Evolutionary conservation across 2,797 vertebrate genomes (phyloP).

Genomic region (Pseudocheirus occidentalis): DNA sequence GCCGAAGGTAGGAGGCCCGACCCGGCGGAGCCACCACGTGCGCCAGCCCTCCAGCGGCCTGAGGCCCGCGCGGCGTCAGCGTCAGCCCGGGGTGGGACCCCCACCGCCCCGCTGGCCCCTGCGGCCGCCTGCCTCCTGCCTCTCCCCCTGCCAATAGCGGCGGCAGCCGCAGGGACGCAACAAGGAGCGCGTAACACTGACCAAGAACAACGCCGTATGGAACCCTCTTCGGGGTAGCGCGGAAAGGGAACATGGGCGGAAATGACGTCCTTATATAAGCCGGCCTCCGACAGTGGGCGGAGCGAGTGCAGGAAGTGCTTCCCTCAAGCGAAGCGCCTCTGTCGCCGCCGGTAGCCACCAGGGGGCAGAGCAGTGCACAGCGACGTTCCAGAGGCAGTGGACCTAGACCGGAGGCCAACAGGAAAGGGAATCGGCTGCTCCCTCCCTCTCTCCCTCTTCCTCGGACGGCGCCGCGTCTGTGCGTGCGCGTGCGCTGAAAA

Average conservation of each 20-base stretch:
- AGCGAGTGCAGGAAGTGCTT: not conserved
- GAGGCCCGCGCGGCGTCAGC: not conserved
- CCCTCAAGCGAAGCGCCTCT: not conserved
- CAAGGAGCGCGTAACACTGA: conserved; percentile 60
- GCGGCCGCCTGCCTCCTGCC: not conserved
- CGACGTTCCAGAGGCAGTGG: too few relatives aligned
- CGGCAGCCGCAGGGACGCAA: too few relatives aligned
- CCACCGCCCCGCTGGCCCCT: not conserved
- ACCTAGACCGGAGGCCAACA: too few relatives aligned
- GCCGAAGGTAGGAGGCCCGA: not conserved
- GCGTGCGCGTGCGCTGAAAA: not conserved
- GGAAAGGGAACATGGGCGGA: conserved; percentile 9
- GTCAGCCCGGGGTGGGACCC: not conserved
- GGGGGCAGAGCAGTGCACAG: not conserved
- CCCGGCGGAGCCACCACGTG: rapidly evolving
- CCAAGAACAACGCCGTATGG: conserved; percentile 83
- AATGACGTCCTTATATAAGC: not conserved
- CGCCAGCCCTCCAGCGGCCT: rapidly evolving
- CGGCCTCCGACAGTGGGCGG: conserved; percentile 58
- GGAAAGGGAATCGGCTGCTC: not conserved
- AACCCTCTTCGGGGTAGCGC: not conserved
- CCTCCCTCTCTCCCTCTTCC: not conserved
- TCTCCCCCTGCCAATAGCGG: not conserved
- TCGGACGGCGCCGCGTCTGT: not conserved
- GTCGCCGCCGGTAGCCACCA: rapidly evolving